These are phyloP conservation scores for Tenualosa ilisha DNA, from an alignment of 2,797 vertebrate species.

Conservation along the genomic window DNA sequence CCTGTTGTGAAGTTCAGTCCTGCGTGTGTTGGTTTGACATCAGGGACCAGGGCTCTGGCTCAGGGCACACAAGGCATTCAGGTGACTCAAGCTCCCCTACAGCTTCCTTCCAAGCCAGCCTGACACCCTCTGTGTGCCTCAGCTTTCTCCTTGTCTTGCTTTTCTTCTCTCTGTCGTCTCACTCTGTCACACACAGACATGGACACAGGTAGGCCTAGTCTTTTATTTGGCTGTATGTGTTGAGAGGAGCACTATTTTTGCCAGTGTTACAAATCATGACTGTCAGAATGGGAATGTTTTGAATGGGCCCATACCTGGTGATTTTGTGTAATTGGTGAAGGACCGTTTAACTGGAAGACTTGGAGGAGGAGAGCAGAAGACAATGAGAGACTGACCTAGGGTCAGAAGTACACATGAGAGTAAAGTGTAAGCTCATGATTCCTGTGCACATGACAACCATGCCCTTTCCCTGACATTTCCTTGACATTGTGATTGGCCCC, in stretches of 20 bases:
- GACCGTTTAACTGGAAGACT: not conserved
- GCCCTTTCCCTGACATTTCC: not conserved
- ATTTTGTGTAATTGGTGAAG: not conserved
- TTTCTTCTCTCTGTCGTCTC: not conserved
- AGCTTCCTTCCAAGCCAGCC: not conserved
- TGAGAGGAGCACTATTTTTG: not conserved
- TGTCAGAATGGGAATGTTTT: not conserved
- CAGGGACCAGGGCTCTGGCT: not conserved
- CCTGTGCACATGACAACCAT: slow-evolving; percentile 15
- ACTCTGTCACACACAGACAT: not conserved
- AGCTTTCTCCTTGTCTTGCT: not conserved
- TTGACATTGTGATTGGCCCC: not conserved
- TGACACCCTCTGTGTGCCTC: not conserved
- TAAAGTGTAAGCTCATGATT: slow-evolving; percentile 15
- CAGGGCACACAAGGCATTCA: not conserved
- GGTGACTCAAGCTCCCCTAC: not conserved
- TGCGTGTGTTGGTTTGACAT: not conserved
- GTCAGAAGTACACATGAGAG: not conserved
- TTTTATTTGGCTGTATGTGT: not conserved
- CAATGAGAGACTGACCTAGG: not conserved
- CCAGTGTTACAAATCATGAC: not conserved
- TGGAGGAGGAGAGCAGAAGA: not conserved
- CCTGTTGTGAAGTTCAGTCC: not conserved
- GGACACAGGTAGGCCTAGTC: not conserved
- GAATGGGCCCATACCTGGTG: not conserved